Percentiles rank a stretch among this genome's conserved stretches.
These are phyloP conservation scores for Phytoseiulus persimilis DNA, from an alignment of 2,888 invertebrate species.

Conservation along the genomic window DNA sequence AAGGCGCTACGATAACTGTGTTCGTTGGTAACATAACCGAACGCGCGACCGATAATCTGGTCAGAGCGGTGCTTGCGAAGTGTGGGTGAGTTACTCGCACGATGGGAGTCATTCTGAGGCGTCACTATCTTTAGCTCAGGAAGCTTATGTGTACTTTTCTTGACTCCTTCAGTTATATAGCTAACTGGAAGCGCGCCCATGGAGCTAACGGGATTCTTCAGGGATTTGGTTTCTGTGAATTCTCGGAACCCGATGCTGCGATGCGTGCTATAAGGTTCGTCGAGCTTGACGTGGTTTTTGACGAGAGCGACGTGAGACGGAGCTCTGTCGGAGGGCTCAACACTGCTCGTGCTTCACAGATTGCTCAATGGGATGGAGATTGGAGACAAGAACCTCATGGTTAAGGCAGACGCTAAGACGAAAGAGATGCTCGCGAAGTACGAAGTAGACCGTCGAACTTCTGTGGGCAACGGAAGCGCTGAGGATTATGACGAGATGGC, in stretches of 20 bases:
- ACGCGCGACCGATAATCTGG: conserved; percentile 86
- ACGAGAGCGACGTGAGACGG: too few species aligned
- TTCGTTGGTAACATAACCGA: conserved; percentile 96
- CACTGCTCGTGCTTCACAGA: conserved; percentile 51
- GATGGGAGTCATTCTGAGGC: too few species aligned
- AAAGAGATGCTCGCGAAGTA: conserved; percentile 86
- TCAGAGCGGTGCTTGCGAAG: conserved; percentile 67
- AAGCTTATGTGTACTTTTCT: not conserved
- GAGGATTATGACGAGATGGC: conserved; percentile 44
- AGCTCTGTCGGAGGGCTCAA: too few species aligned
- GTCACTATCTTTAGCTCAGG: too few species aligned
- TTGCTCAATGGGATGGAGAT: conserved; percentile 84
- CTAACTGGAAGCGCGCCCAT: conserved; percentile 91
- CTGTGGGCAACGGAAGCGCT: conserved; percentile 33
- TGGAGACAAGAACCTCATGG: conserved; percentile 84
- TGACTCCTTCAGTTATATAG: conserved; percentile 67
- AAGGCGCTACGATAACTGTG: conserved; percentile 85
- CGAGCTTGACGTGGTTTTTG: too few species aligned
- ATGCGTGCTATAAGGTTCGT: conserved; percentile 66
- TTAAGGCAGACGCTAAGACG: conserved; percentile 91
- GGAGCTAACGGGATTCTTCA: conserved; percentile 58
- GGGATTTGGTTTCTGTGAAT: conserved; percentile 96
- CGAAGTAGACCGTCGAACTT: conserved; percentile 55
- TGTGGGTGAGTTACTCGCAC: conserved; percentile 50
- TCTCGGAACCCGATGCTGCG: conserved; percentile 88